Base-by-base conservation (phyloP, 1,140 invertebrate genomes). In the Scaptomyza hsui region DNA sequence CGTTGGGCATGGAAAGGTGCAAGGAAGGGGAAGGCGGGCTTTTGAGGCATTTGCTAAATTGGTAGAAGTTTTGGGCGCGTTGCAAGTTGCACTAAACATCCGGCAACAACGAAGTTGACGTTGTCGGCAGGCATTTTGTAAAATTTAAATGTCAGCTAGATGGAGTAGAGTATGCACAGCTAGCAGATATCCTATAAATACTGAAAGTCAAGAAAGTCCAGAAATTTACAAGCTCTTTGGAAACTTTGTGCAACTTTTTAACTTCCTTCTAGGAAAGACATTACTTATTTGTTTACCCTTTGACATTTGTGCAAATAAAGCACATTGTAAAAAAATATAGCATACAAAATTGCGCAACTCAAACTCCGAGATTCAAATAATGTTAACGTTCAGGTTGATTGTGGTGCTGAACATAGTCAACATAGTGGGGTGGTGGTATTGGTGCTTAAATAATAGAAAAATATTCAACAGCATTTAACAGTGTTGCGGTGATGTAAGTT, bases 391-490 rank as follows among this genome's bases (percentile, higher is more conserved):
- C 41, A 55, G 19, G 47, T 60, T 52, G 49, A 68, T 45, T 61
- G 15, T 55, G 57, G 21, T 12, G 24, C 29, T 18, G 9, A 4
- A 10, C 21, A n/a, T 32, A 42, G 41, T 18, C 6, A 19, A 16
- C 4, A 15, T 29, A 12, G 44, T 3, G 24, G 48, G 9, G 19
- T 12, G 37, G 32, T 26, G 0, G 15, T 49, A 55, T 42, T 12
- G 56, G 55, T 39, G 59, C 42, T 57, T 44, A 56, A 78, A 83
- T 83, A 82, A 82, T 78, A 83, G 75, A 85, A 85, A 83, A 83
- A 83, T 75, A 83, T 83, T 79, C 79, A 75, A 78, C 79, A 59
- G 67, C 61, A 78, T 81, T 83, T 83, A 78, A 82, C 79, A 78
- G 78, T 68, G 74, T 67, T 82, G 78, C 78, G 74, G 79, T 83